These are phyloP conservation scores for Argyrosomus japonicus DNA, from an alignment of 2,113 vertebrate genomes.

Conservation along the genomic window DNA sequence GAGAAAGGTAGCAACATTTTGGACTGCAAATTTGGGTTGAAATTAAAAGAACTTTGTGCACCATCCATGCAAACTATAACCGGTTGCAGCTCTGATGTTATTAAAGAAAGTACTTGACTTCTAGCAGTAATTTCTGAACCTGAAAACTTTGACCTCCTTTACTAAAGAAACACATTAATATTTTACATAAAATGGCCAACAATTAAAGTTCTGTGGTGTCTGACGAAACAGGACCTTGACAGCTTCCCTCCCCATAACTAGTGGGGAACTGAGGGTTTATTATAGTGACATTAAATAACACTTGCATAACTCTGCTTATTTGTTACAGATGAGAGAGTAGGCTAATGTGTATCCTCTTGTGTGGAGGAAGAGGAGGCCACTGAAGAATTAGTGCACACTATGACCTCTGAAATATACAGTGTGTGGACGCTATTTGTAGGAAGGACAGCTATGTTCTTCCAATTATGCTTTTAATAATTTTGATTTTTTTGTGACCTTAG, in stretches of 20 bases:
- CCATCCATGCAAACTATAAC: constrained; percentile 18
- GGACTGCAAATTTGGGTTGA: constrained; percentile 17
- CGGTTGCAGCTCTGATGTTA: not conserved
- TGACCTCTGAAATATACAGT: constrained; percentile 6
- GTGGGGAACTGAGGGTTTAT: constrained; percentile 62
- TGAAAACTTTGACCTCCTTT: constrained; percentile 35
- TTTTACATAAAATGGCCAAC: constrained; percentile 62
- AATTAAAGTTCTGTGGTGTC: constrained; percentile 36
- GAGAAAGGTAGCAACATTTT: constrained; percentile 28
- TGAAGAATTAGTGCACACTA: constrained; percentile 40
- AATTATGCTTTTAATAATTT: too few relatives aligned
- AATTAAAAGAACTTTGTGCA: constrained; percentile 27
- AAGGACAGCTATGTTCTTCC: not conserved
- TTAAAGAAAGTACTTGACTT: constrained; percentile 21
- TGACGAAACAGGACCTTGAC: constrained; percentile 75
- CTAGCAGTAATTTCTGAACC: constrained; percentile 21
- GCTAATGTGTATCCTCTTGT: constrained; percentile 49
- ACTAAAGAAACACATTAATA: constrained; percentile 56
- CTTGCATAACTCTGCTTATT: constrained; percentile 76
- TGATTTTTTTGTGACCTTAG: not conserved
- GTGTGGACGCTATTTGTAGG: not conserved
- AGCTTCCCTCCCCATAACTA: constrained; percentile 75
- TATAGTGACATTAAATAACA: constrained; percentile 79
- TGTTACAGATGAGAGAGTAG: constrained; percentile 69
- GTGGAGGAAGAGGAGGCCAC: constrained; percentile 25